phyloP scores from a whole-genome alignment of 2,888 invertebrate species.

The Anagyrus pseudococci region DNA sequence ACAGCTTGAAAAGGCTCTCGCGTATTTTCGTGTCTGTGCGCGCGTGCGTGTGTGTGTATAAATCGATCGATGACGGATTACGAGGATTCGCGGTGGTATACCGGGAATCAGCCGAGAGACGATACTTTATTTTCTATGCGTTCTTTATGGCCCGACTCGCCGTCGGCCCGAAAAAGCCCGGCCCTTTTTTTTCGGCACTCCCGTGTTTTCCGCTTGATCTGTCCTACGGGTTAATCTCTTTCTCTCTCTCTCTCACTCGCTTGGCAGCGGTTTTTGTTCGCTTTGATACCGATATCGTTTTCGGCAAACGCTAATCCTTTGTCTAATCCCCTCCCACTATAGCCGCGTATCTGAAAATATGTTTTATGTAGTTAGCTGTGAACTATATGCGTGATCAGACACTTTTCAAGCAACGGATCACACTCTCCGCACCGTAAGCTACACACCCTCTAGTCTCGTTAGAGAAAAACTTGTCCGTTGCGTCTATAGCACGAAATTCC shows the following conservation, averaged over 20 bases:
- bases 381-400: too few species aligned
- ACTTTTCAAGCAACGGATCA: too few species aligned
- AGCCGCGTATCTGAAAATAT: too few species aligned
- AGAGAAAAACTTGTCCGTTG: too few species aligned
- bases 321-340: slow-evolving; percentile 10
- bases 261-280: background rate
- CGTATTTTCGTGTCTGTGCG: too few species aligned
- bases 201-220: slow-evolving; percentile 8
- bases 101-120: slow-evolving; percentile 15
- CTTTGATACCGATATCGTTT: slow-evolving; percentile 35
- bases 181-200: background rate
- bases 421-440: too few species aligned
- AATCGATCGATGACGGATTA: slow-evolving; percentile 36
- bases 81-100: slow-evolving; percentile 8
- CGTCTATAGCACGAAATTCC: too few species aligned
- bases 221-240: background rate
- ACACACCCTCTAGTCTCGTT: too few species aligned
- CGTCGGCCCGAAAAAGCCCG: too few species aligned
- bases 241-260: too few species aligned
- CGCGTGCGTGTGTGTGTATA: too few species aligned
- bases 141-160: background rate
- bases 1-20: slow-evolving; percentile 7
- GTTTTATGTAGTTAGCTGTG: too few species aligned
- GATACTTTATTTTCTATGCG: slow-evolving; percentile 18
- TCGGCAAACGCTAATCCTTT: slow-evolving; percentile 22